phyloP scores from a whole-genome alignment of 2,888 invertebrate species.

The Corbicula japonica region DNA sequence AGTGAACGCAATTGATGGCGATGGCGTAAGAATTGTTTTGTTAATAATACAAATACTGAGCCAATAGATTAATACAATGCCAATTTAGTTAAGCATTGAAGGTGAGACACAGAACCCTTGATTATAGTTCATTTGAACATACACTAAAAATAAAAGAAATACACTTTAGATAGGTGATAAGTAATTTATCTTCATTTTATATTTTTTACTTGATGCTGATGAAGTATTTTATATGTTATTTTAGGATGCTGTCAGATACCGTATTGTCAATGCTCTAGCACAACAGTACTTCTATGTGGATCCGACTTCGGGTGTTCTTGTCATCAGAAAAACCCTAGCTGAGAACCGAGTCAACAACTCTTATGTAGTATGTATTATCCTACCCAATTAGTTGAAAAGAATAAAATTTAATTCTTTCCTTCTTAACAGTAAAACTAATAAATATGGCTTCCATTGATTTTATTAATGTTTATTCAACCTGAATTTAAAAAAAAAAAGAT shows the following conservation, averaged over 20 bases:
- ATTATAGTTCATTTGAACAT: not conserved
- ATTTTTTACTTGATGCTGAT: not conserved
- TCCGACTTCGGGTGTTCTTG: conserved; percentile 72
- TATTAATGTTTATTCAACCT: no score
- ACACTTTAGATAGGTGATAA: no score
- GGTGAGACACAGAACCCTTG: no score
- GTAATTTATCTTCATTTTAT: no score
- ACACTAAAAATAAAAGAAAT: no score
- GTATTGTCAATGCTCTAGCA: conserved; percentile 53
- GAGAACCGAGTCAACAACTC: conserved; percentile 44
- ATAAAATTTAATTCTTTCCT: no score
- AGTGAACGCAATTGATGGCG: conserved; percentile 73
- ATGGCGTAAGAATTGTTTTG: conserved; percentile 69
- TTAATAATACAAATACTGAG: not conserved
- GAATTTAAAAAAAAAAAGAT: conserved; percentile 1
- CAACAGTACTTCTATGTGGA: conserved; percentile 78
- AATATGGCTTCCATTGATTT: no score
- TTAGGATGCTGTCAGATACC: conserved; percentile 70
- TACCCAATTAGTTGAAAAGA: no score
- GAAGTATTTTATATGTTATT: conserved; percentile 6
- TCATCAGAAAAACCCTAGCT: conserved; percentile 64
- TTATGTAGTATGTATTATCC: conserved; percentile 61
- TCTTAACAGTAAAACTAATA: no score
- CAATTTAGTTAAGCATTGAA: no score
- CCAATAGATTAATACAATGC: no score